Evolutionary conservation across 2,113 vertebrate genomes (phyloP).

Genomic region (Pitta sordida): DNA sequence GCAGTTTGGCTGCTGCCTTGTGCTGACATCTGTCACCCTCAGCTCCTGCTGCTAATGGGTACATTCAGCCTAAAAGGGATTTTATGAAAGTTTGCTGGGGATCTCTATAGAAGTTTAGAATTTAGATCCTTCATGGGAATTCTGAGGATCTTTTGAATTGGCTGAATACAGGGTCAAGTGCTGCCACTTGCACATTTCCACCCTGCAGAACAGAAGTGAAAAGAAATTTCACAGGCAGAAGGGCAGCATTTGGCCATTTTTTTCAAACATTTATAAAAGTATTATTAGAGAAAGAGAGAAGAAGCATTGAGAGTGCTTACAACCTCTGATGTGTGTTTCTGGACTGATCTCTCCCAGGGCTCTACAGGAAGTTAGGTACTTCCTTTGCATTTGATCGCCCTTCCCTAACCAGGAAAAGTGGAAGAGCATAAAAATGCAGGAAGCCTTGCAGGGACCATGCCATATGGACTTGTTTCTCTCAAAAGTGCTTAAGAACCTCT

Average conservation of each 20-base stretch:
- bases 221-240: neutral
- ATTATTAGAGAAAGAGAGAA: neutral
- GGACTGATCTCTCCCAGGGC: neutral
- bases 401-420: neutral
- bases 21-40: neutral
- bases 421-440: neutral
- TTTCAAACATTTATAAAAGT: neutral
- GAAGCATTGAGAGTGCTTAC: neutral
- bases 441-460: neutral
- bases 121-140: neutral
- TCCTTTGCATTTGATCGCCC: neutral
- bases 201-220: neutral
- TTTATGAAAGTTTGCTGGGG: neutral
- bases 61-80: neutral
- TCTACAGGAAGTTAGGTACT: neutral
- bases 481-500: neutral
- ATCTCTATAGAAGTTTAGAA: neutral
- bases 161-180: neutral
- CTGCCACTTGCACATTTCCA: neutral
- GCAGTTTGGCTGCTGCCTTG: neutral
- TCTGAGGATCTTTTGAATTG: neutral
- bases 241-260: neutral
- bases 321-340: neutral
- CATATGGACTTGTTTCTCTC: rapidly evolving
- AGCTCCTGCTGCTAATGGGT: neutral